Base-by-base conservation (phyloP, 2,888 invertebrate species). In the Eupithecia pulchellata region DNA sequence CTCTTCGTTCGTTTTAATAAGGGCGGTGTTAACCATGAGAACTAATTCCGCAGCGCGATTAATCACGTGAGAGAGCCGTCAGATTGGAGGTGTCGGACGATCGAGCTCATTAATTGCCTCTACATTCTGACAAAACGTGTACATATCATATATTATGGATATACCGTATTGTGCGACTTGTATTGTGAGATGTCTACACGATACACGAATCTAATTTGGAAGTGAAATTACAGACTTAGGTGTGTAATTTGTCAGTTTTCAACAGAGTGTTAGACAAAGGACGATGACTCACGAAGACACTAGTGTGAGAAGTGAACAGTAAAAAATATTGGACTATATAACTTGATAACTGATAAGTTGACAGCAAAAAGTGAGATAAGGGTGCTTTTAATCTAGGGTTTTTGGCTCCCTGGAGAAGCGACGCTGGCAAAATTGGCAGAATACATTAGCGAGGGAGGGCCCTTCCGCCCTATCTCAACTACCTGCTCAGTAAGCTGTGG, bases 341-440 rank as follows among this genome's bases (percentile, higher is more conserved):
- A n/a, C n/a, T n/a, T n/a, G n/a, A n/a, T n/a, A n/a, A n/a, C n/a
- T n/a, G 57, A 81, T 76, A 77, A 83, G 81, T 83, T 82, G 80
- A 82, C 81, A 81, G 81, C 81, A 85, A 87, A 88, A 88, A 86
- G 83, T 84, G 86, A 87, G 84, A 84, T 86, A 88, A 84, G 86
- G 87, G 84, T 86, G 89, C 85, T 89, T 91, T 89, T 91, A 89
- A 91, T 91, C 88, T 87, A 79, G 81, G 82, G 82, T 82, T 80
- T 82, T 79, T 75, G 83, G 80, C 79, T 52, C 86, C 84, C 83
- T 79, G 81, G 83, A 79, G 61, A 69, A 69, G 68, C 69, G 67
- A 82, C 85, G 84, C 84, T 85, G 81, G 88, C 82, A 84, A 88
- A 91, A 92, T 91, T 90, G 86, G 87, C 87, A 82, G 92, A 92